These are phyloP conservation scores for Phallusia fumigata DNA, from an alignment of 23 tunicate genomes.

Conservation along the genomic window DNA sequence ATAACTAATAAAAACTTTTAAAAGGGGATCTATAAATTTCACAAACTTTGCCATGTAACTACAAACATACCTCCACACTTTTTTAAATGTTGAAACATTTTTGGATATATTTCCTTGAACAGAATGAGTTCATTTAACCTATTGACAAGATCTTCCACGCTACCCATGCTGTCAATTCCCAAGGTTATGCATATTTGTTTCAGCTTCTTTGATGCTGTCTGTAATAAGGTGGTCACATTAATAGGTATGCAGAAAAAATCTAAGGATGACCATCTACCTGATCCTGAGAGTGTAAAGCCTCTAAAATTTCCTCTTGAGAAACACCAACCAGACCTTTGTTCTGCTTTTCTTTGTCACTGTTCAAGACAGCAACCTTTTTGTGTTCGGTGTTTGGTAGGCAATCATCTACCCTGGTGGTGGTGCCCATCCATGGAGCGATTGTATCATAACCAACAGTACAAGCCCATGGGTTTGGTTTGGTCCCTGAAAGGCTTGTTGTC, in stretches of 20 bases:
- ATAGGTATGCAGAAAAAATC: neutral
- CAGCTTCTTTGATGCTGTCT: neutral
- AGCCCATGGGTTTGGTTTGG: neutral
- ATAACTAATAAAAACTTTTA: neutral
- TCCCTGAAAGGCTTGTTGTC: neutral
- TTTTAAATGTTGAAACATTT: neutral
- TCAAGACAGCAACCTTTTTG: neutral
- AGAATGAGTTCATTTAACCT: conserved; percentile 16
- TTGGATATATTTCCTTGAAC: conserved; percentile 18
- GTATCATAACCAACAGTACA: neutral
- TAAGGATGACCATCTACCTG: neutral
- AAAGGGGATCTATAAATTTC: neutral
- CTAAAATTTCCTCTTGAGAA: conserved; percentile 10
- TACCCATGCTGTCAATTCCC: conserved; percentile 1
- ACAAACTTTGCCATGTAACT: neutral
- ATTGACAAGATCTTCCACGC: neutral
- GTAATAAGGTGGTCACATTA: neutral
- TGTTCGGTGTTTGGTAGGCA: neutral
- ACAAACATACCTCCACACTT: conserved; percentile 10
- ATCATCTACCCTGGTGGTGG: neutral
- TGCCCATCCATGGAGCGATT: conserved; percentile 11
- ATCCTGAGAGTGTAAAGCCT: neutral
- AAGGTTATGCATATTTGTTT: neutral
- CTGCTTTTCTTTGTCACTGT: neutral
- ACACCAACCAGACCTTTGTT: neutral